These are phyloP conservation scores for Chinchilla lanigera DNA, from an alignment of 2,113 vertebrate genomes.

Conservation along the genomic window DNA sequence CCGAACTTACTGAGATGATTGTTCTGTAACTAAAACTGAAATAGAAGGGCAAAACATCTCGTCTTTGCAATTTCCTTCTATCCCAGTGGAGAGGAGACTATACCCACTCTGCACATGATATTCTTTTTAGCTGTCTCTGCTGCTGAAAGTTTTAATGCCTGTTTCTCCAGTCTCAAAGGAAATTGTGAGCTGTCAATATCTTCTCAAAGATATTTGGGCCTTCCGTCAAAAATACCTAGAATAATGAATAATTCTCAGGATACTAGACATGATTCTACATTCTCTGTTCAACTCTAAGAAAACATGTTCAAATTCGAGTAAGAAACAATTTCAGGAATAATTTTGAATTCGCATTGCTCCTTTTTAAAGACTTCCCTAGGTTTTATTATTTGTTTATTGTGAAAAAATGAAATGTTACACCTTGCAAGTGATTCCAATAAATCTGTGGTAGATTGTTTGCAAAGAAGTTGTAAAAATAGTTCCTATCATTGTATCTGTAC, in stretches of 20 bases:
- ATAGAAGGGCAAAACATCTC: background rate
- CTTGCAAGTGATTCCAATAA: background rate
- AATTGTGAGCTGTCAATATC: background rate
- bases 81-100: background rate
- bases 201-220: background rate
- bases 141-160: background rate
- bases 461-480: background rate
- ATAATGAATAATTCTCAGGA: slow-evolving; percentile 22
- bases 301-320: background rate
- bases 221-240: background rate
- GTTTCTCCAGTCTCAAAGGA: background rate
- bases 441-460: background rate
- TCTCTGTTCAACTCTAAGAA: background rate
- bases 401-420: background rate
- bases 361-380: background rate
- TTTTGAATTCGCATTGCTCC: background rate
- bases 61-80: background rate
- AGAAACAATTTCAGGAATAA: background rate
- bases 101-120: background rate
- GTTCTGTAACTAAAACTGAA: background rate
- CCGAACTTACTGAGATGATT: background rate
- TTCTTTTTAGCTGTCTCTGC: background rate
- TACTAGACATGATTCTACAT: background rate
- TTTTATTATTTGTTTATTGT: background rate
- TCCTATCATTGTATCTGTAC: background rate